Conservation (phyloP, 2,888 invertebrate genomes). For the Resseliella maxima region DNA sequence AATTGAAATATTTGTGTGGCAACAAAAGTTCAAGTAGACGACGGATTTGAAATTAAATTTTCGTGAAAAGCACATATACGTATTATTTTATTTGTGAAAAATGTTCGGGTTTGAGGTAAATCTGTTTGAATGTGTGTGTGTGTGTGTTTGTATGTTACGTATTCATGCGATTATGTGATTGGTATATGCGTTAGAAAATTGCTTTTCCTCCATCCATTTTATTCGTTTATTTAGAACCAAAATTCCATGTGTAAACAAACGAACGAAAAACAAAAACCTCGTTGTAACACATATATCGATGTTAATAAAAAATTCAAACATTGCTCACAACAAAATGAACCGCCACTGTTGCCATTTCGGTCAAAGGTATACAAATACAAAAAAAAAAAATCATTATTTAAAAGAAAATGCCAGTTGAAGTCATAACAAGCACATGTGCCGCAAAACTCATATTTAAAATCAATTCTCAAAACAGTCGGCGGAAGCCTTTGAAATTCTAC, state of each 20-base stretch:
- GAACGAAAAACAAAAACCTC: neutral
- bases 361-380: no score
- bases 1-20: neutral
- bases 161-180: neutral
- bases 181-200: neutral
- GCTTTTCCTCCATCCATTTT: neutral
- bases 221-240: neutral
- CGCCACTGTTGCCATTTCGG: no score
- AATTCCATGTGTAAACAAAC: neutral
- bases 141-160: neutral
- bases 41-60: conserved; percentile 24
- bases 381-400: no score
- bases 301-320: neutral
- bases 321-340: neutral
- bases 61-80: neutral
- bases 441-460: neutral
- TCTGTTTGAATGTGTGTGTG: neutral
- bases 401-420: neutral
- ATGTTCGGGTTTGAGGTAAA: neutral
- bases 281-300: neutral
- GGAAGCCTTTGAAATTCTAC: neutral
- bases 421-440: neutral
- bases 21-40: conserved; percentile 19
- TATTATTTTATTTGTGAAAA: neutral
- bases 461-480: neutral